phyloP scores from a whole-genome alignment of 2,888 invertebrate genomes.

The Oligia strigilis region DNA sequence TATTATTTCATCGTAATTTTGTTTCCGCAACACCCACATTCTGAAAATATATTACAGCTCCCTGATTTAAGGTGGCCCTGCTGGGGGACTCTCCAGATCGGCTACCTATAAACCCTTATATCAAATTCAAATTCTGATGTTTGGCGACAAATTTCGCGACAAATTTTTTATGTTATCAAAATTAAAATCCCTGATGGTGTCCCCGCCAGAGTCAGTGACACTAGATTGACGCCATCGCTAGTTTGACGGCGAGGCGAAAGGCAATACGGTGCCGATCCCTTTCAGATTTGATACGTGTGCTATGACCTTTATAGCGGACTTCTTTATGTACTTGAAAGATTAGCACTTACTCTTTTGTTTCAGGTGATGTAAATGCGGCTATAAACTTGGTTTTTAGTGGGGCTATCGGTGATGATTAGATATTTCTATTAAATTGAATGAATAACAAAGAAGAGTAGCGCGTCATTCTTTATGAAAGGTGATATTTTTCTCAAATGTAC shows the following conservation, averaged over 20 bases:
- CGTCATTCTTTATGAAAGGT: constrained; percentile 19
- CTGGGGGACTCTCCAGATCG: no score
- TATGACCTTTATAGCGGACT: not conserved
- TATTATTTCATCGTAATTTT: not conserved
- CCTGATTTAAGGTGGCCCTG: not conserved
- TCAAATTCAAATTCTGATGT: no score
- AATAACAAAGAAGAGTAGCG: constrained; percentile 20
- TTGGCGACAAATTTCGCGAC: no score
- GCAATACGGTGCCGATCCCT: no score
- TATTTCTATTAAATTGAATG: constrained; percentile 13
- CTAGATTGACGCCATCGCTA: no score
- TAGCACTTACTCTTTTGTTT: constrained; percentile 56
- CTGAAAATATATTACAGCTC: not conserved
- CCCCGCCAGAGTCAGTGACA: no score
- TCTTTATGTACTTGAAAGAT: constrained; percentile 5
- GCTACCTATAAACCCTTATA: no score
- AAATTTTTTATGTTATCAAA: no score
- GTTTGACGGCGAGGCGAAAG: no score
- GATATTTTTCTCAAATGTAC: constrained; percentile 35
- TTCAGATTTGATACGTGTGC: no score
- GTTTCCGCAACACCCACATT: not conserved
- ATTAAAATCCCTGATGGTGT: no score
- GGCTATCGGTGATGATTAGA: constrained; percentile 82
- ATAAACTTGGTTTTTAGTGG: constrained; percentile 96
- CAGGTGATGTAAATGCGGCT: constrained; percentile 97